Evolutionary conservation across 2,113 vertebrate genomes (phyloP).

Genomic region (Corythornis cristatus): DNA sequence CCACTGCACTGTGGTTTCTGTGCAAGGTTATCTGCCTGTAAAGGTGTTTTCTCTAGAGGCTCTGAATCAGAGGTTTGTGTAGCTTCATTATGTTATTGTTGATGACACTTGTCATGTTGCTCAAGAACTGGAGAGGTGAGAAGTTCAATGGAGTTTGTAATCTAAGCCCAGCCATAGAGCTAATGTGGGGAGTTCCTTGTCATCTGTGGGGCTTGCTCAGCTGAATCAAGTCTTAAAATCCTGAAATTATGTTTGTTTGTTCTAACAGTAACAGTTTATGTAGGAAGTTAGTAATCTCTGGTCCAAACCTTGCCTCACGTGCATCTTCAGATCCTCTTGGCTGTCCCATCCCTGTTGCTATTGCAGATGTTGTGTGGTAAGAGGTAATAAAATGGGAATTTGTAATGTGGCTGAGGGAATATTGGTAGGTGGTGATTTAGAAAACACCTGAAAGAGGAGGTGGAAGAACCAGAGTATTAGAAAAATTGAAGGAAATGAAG

Average conservation of each 20-base stretch:
- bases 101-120: not conserved
- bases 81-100: not conserved
- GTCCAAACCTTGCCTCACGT: not conserved
- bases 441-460: not conserved
- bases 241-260: not conserved
- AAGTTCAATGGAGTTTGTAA: not conserved
- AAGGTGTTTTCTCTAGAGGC: not conserved
- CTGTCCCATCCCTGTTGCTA: not conserved
- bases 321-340: not conserved
- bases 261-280: not conserved
- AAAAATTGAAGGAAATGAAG: not conserved
- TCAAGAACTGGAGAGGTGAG: not conserved
- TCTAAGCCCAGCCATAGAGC: not conserved
- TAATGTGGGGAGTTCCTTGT: not conserved
- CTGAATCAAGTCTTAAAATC: not conserved
- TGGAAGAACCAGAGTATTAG: not conserved
- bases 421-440: not conserved
- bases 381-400: not conserved
- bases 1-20: not conserved
- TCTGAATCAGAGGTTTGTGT: not conserved
- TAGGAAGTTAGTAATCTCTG: not conserved
- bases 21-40: not conserved
- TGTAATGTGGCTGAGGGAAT: not conserved
- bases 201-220: not conserved
- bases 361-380: not conserved